Base-by-base conservation (phyloP, 37 sponge, comb jelly and placozoan genomes). In the Ianthella basta region DNA sequence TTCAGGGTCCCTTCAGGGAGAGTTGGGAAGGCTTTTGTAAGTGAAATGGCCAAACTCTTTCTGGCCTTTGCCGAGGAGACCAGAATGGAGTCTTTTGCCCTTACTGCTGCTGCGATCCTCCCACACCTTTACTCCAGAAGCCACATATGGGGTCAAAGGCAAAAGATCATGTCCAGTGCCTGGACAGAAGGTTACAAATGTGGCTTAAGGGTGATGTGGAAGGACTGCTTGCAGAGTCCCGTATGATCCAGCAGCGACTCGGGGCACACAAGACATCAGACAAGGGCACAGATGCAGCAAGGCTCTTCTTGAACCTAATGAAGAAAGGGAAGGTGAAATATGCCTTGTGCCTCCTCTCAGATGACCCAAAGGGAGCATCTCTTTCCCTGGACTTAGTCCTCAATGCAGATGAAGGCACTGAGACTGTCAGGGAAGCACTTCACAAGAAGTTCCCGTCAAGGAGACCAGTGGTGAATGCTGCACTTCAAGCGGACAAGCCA, bases 1-100 rank as follows among this genome's bases (percentile, higher is more conserved):
- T 77, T 77, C 24, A 38, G 16, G 55, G 55, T 44, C 10, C 79
- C 79, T 53, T 77, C 79, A 15, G 79, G 79, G 21, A 77, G 32
- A 25, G 44, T 44, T 18, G 79, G 79, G 16, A 25, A 77, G 55
- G 15, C 18, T 34, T 77, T 77, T 23, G 24, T 77, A 34, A 12
- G 24, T 20, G 79, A 77, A 77, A 27, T 77, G 79, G 18, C 79
- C 21, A 20, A 14, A 13, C 18, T 77, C 13, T 77, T 37, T 20
- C 37, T 34, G 12, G 15, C 44, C 14, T 77, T 34, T 77, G 79
- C 25, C 32, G 44, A 77, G 10, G 14, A 35, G 12, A 36, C 38
- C 12, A 18, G 40, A 14, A 15, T 27, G 24, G 79, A 77, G 24
- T 13, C 55, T 23, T 14, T 77, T 13, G 37, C 79, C 14, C 55